These are phyloP conservation scores for Lathamus discolor DNA, from an alignment of 2,113 vertebrate genomes.

Conservation along the genomic window DNA sequence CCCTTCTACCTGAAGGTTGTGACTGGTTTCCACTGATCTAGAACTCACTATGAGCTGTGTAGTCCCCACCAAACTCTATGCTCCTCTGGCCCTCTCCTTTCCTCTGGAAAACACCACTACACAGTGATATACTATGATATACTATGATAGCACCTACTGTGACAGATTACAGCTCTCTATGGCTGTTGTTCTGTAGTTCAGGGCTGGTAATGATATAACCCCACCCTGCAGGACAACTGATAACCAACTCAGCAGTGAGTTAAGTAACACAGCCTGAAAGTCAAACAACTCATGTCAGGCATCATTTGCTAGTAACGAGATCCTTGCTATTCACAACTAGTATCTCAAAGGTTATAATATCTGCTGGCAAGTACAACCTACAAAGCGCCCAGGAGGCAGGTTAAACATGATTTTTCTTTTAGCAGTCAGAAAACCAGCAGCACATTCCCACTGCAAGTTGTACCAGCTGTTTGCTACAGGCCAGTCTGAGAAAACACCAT, in stretches of 20 bases:
- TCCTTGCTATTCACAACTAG: not conserved
- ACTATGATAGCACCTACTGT: accelerated
- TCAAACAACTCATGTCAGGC: not conserved
- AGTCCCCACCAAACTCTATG: not conserved
- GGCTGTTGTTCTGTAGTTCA: not conserved
- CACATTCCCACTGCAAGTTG: not conserved
- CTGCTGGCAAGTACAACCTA: not conserved
- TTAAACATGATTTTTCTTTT: not conserved
- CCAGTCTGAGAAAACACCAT: not conserved
- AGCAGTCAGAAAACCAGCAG: not conserved
- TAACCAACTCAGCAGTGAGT: not conserved
- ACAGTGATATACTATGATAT: too few species aligned
- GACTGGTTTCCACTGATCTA: not conserved
- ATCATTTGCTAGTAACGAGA: accelerated
- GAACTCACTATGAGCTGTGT: not conserved
- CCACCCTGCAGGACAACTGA: not conserved
- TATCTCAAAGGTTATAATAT: not conserved
- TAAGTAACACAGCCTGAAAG: not conserved
- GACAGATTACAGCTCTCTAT: not conserved
- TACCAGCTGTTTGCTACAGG: not conserved
- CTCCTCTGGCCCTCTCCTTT: not conserved
- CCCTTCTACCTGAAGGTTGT: not conserved
- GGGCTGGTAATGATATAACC: not conserved
- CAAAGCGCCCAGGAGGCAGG: not conserved
- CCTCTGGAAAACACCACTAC: not conserved